Base-by-base conservation (phyloP, 2,797 vertebrate genomes). In the Cuniculus paca region DNA sequence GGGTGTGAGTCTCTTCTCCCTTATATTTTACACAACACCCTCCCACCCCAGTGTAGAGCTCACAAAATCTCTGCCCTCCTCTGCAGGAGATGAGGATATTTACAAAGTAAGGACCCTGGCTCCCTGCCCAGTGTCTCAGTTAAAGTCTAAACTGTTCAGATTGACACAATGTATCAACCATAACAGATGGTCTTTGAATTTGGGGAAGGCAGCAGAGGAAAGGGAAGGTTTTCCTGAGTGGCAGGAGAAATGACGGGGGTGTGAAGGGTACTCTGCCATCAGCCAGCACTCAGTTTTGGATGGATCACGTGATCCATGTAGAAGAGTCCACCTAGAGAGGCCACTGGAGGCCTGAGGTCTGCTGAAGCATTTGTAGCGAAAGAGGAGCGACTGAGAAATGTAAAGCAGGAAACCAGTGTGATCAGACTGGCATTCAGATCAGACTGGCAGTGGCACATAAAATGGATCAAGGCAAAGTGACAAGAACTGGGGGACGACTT, bases 311-410 rank as follows among this genome's bases (percentile, higher is more conserved):
- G 13, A 16, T 45, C 6, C 20, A 1, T 2, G 5, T 4, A 5
- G 36, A 84, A 83, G 60, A 58, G 28, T 68, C 50, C 36, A 16
- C 84, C 31, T 58, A 14, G 58, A 93, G 65, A 87, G 75, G 42
- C 3, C 39, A 1, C 48, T 34, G 16, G 34, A 77, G 63, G 77
- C 50, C 68, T 72, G 19, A 86, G 39, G 39, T 72, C 39, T 22
- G 74, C 31, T 8, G 36, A 96, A n/a, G n/a, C 85, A 63, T 78
- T 80, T 58, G 26, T 8, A 52, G 36, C 54, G 54, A 72, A 88
- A 88, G 12, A 10, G n/a, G 11, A 91, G 1, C 36, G n/a, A 22
- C 11, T 17, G 50, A 72, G 86, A 72, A 36, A 19, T 72, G 63
- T 24, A 22, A 16, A 83, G 58, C 10, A 54, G 63, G 74, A 11